Conservation (phyloP, 2,797 vertebrate genomes). For the Distichodus sexfasciatus region DNA sequence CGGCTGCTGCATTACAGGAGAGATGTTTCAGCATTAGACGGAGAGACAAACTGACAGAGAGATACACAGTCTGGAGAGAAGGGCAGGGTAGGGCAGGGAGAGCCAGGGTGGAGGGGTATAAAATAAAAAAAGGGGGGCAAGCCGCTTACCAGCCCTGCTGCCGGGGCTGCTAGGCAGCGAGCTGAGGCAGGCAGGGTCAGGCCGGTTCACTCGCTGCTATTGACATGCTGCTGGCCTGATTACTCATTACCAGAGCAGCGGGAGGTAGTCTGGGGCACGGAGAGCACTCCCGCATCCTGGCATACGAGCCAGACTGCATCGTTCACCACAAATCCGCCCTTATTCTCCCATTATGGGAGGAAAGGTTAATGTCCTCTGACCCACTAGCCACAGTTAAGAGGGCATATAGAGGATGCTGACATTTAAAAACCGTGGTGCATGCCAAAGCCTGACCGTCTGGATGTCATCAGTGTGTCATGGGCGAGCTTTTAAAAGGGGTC, state of each 20-base stretch:
- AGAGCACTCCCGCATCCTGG: too few species aligned
- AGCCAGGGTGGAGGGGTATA: neutral
- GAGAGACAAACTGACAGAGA: constrained; percentile 8
- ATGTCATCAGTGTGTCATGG: too few species aligned
- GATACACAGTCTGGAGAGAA: neutral
- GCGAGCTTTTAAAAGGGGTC: too few species aligned
- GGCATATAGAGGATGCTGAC: constrained; percentile 18
- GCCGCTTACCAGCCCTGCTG: constrained; percentile 37
- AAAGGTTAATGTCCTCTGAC: constrained; percentile 43
- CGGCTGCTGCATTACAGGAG: neutral
- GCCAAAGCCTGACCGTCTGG: too few species aligned
- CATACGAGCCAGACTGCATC: constrained; percentile 32
- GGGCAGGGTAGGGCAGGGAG: constrained; percentile 15
- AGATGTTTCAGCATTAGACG: neutral
- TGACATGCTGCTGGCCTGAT: constrained; percentile 51
- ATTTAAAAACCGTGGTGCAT: constrained; percentile 15
- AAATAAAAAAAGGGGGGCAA: constrained; percentile 23
- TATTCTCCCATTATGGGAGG: constrained; percentile 25
- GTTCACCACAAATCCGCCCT: constrained; percentile 36
- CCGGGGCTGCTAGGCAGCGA: constrained; percentile 18
- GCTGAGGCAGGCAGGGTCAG: constrained; percentile 38
- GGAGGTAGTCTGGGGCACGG: constrained; percentile 44
- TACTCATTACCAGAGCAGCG: constrained; percentile 52
- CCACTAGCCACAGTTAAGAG: constrained; percentile 10
- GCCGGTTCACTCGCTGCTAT: constrained; percentile 47